Base-by-base conservation (phyloP, 2,797 vertebrate species). In the Falco concolor region DNA sequence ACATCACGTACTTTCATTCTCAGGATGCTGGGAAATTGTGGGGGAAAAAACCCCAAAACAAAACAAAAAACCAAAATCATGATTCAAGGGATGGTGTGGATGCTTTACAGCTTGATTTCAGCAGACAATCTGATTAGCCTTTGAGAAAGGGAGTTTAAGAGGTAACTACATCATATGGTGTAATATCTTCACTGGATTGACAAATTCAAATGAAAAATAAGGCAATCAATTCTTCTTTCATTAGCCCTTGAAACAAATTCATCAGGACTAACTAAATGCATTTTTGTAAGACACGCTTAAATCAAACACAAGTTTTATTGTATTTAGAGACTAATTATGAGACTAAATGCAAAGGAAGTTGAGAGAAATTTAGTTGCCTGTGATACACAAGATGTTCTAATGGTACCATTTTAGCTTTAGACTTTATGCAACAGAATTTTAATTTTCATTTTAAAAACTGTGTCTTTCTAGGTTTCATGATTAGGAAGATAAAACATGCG, bases 131-230 rank as follows among this genome's bases (percentile, higher is more conserved):
- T 74, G 36, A 23, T 80, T 64, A 64, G 73, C 65, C 59, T 88
- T 72, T 93, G 70, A 69, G 64, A 82, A 83, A 23, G 42, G 42
- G 54, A 85, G 56, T 70, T 80, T 83, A 74, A 84, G 76, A 88
- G 50, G 53, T 88, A 36, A 52, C 59, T 68, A 21, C 24, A 52
- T 89, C 36, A 47, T 90, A 38, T 44, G 15, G 40, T 67, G 22
- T 12, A 15, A 32, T 49, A 56, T 63, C 59, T 89, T 78, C 67
- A 59, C 45, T 40, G 76, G 36, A 50, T 24, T 89, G 47, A 67
- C 20, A 56, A 74, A 84, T 84, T 69, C 13, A 89, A 73, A 89
- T 56, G 27, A 61, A 68, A 73, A 82, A 40, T 60, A 56, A 82
- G 32, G 27, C 42, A 53, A 76, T 63, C 49, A 45, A 1, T 88